phyloP scores from a whole-genome alignment of 1,140 invertebrate genomes.

The Aphelenchoides avenae region DNA sequence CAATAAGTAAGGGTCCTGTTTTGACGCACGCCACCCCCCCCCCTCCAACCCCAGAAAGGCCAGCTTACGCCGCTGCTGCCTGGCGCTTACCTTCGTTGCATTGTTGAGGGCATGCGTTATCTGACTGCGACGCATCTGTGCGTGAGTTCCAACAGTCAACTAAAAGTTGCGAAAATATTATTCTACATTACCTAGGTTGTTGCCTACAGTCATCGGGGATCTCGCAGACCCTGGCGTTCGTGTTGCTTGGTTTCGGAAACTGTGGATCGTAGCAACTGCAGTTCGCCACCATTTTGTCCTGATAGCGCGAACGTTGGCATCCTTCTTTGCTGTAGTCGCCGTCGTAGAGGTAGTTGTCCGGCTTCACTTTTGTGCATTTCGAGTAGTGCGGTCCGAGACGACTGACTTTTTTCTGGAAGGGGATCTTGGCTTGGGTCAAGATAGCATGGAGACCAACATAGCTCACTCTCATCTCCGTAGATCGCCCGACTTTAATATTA shows the following conservation, averaged over 20 bases:
- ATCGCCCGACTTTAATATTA: too few relatives aligned
- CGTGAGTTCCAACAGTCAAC: too few relatives aligned
- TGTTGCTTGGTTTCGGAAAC: constrained; percentile 15
- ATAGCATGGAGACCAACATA: too few relatives aligned
- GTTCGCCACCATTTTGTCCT: constrained; percentile 11
- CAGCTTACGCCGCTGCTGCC: too few relatives aligned
- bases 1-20: too few relatives aligned
- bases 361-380: constrained; percentile 25
- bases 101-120: constrained; percentile 30
- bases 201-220: constrained; percentile 24
- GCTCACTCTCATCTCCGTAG: constrained; percentile 17
- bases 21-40: too few relatives aligned
- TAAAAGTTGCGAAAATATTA: too few relatives aligned
- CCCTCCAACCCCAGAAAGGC: too few relatives aligned
- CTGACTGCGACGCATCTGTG: constrained; percentile 13
- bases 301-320: constrained; percentile 33
- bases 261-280: constrained; percentile 27
- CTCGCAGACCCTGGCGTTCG: constrained; percentile 4
- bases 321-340: constrained; percentile 26
- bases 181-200: too few relatives aligned
- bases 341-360: constrained; percentile 17
- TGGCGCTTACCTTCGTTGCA: constrained; percentile 41
- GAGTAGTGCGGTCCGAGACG: constrained; percentile 21
- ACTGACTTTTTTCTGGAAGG: constrained; percentile 21
- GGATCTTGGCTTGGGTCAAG: too few relatives aligned